These are phyloP conservation scores for Dendroctonus valens DNA, from an alignment of 1,140 invertebrate species.

Conservation along the genomic window DNA sequence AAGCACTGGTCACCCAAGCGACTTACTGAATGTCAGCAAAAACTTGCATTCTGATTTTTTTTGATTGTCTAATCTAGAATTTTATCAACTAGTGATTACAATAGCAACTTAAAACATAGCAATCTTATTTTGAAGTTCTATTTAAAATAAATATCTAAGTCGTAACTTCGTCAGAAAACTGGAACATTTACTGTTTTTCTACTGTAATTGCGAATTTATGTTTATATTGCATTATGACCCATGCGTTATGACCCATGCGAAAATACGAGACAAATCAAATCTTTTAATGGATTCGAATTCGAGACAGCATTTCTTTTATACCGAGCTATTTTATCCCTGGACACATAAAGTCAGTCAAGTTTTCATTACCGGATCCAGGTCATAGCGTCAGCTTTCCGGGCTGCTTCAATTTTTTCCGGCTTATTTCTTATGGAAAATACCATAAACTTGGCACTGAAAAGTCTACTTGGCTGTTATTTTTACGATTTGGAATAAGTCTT, in stretches of 20 bases:
- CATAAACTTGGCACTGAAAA: slow-evolving; percentile 22
- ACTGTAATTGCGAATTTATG: too few species aligned
- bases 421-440: slow-evolving; percentile 24
- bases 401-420: slow-evolving; percentile 24
- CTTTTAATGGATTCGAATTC: background rate
- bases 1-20: too few species aligned
- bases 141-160: too few species aligned
- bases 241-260: background rate
- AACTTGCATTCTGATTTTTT: too few species aligned
- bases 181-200: too few species aligned
- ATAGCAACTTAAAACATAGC: too few species aligned
- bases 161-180: too few species aligned
- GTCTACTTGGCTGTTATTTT: slow-evolving; percentile 18
- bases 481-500: slow-evolving; percentile 11
- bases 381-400: slow-evolving; percentile 7
- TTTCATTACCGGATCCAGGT: slow-evolving; percentile 22
- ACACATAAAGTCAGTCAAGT: slow-evolving; percentile 18
- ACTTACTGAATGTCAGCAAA: too few species aligned
- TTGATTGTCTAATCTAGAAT: too few species aligned
- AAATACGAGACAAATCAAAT: background rate
- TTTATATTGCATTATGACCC: too few species aligned
- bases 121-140: too few species aligned
- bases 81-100: too few species aligned
- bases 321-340: slow-evolving; percentile 11
- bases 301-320: slow-evolving; percentile 4